Evolutionary conservation across 2,888 invertebrate genomes (phyloP).

Genomic region (Ochropacha duplaris): DNA sequence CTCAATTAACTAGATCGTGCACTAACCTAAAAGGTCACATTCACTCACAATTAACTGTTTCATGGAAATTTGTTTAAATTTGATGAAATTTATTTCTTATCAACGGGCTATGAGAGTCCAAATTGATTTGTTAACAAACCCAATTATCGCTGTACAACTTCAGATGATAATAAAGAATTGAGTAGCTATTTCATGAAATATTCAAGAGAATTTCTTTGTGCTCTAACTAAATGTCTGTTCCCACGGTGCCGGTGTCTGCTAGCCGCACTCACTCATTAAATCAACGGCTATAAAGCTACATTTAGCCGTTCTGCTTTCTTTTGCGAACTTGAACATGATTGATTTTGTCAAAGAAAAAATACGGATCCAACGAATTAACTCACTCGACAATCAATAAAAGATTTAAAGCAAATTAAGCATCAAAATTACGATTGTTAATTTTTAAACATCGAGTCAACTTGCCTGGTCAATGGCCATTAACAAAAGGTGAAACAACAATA

Average conservation of each 20-base stretch:
- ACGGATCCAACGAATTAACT: too few relatives aligned
- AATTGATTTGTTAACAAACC: neutral
- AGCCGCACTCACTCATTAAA: conserved; percentile 14
- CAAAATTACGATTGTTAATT: too few relatives aligned
- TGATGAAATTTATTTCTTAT: neutral
- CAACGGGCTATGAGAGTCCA: neutral
- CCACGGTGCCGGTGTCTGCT: conserved; percentile 26
- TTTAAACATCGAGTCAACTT: too few relatives aligned
- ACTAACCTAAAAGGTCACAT: neutral
- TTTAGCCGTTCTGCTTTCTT: neutral
- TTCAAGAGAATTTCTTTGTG: conserved; percentile 35
- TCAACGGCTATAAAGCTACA: neutral
- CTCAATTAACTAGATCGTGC: conserved; percentile 1
- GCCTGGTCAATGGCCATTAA: neutral
- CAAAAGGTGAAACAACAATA: too few relatives aligned
- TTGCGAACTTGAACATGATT: neutral
- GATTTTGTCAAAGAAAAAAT: too few relatives aligned
- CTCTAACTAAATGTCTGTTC: conserved; percentile 29
- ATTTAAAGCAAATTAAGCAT: too few relatives aligned
- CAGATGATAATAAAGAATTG: conserved; percentile 19
- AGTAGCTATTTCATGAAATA: conserved; percentile 45
- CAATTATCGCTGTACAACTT: conserved; percentile 16
- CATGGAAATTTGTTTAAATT: neutral
- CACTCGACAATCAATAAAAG: too few relatives aligned
- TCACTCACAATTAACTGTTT: neutral